Evolutionary conservation across 2,888 invertebrate genomes (phyloP).

Genomic region (Coronaproctus castanopsis): DNA sequence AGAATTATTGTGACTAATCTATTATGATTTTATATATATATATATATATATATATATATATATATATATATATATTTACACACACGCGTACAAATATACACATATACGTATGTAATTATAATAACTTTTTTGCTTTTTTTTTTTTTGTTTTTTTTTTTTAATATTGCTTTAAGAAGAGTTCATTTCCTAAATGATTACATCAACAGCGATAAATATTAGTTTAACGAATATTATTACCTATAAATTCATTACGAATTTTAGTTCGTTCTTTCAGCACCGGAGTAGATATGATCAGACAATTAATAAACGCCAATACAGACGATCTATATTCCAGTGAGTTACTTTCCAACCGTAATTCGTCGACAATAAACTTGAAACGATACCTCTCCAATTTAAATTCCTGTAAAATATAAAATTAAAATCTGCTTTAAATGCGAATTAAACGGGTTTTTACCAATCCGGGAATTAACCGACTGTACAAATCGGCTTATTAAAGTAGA

Average conservation of each 20-base stretch:
- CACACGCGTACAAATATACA: too few relatives aligned
- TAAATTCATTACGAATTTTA: conserved; percentile 79
- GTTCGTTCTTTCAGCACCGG: conserved; percentile 68
- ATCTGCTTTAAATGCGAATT: not conserved
- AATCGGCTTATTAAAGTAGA: not conserved
- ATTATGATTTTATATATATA: too few relatives aligned
- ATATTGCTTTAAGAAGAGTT: not conserved
- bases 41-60: too few relatives aligned
- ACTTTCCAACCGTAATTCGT: conserved; percentile 39
- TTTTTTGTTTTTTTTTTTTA: too few relatives aligned
- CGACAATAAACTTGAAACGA: conserved; percentile 68
- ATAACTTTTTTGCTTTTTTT: too few relatives aligned
- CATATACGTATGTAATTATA: too few relatives aligned
- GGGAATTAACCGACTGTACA: too few relatives aligned
- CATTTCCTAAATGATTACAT: not conserved
- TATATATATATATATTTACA: too few relatives aligned
- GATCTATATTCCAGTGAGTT: conserved; percentile 72
- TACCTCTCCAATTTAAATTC: conserved; percentile 69
- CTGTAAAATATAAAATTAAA: conserved; percentile 31
- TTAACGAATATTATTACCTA: conserved; percentile 44
- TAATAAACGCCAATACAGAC: conserved; percentile 78
- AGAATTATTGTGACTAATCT: too few relatives aligned
- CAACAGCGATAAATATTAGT: not conserved
- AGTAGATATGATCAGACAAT: conserved; percentile 84
- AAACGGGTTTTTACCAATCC: too few relatives aligned